Conservation (phyloP, 2,113 vertebrate species). For the Cephalopholis sonnerati region DNA sequence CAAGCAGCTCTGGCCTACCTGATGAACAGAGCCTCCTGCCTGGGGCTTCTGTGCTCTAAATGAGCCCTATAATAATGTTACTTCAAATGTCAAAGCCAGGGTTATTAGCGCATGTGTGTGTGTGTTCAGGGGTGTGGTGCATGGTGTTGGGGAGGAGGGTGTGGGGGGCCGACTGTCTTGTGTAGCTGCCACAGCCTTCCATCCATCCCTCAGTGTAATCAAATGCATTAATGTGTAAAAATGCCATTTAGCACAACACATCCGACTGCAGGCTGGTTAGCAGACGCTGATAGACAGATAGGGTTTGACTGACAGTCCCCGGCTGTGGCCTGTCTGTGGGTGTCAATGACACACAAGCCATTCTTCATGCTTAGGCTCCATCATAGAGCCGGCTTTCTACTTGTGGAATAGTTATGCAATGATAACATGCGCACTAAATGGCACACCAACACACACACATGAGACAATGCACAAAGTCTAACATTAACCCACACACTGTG, state of each 20-base stretch:
- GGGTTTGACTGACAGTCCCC: conserved; percentile 77
- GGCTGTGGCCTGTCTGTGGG: conserved; percentile 68
- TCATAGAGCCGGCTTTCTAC: conserved; percentile 37
- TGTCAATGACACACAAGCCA: conserved; percentile 65
- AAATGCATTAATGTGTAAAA: conserved; percentile 85
- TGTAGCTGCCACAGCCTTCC: conserved; percentile 62
- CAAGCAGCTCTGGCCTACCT: conserved; percentile 70
- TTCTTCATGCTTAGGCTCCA: conserved; percentile 56
- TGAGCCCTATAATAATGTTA: conserved; percentile 83
- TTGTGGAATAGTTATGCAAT: conserved; percentile 38
- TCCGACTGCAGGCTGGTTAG: conserved; percentile 75
- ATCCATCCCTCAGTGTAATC: conserved; percentile 72
- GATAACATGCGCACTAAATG: conserved; percentile 14
- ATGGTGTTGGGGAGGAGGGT: conserved; percentile 32
- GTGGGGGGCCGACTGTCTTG: conserved; percentile 32
- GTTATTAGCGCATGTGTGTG: conserved; percentile 69
- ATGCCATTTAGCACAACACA: conserved; percentile 81
- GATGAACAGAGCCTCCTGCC: conserved; percentile 74
- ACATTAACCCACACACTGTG: conserved; percentile 51
- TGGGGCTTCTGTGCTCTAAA: conserved; percentile 69
- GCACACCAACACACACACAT: conserved; percentile 17
- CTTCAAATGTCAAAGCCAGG: conserved; percentile 80
- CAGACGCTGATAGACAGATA: conserved; percentile 70
- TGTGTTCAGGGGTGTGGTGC: conserved; percentile 52
- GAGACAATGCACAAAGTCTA: conserved; percentile 50